Percentiles rank a stretch among this genome's conserved stretches.
Evolutionary conservation across 1,140 invertebrate genomes (phyloP).

Genomic region (Bombus sibiricus): DNA sequence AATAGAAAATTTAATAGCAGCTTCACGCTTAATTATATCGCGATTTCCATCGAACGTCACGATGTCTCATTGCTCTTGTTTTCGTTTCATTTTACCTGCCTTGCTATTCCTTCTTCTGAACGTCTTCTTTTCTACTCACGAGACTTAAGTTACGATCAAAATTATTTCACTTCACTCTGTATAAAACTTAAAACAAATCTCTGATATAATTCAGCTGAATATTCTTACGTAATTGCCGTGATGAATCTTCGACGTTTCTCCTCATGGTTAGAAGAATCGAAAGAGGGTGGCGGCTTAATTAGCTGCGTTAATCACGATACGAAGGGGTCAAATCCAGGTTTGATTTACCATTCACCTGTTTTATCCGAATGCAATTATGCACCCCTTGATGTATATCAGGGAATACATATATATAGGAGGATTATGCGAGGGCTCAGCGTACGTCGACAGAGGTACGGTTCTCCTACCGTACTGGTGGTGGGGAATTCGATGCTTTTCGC

Average conservation of each 20-base stretch:
- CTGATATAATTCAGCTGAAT: not conserved
- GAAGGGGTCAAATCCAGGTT: constrained; percentile 68
- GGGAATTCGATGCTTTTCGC: constrained; percentile 56
- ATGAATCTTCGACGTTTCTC: not conserved
- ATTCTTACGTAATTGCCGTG: not conserved
- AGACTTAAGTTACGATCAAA: no score
- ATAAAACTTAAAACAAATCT: not conserved
- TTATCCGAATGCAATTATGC: constrained; percentile 75
- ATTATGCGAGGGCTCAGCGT: constrained; percentile 63
- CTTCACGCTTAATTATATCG: no score
- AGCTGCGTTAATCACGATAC: constrained; percentile 62
- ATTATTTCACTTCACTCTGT: no score
- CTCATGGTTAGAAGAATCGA: not conserved
- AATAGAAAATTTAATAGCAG: no score
- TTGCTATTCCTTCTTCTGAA: no score
- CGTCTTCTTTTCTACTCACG: no score
- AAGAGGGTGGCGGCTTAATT: constrained; percentile 55
- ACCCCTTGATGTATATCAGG: constrained; percentile 66
- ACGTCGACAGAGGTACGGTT: constrained; percentile 33
- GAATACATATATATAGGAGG: constrained; percentile 65
- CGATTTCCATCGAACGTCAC: no score
- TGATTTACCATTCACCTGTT: constrained; percentile 73
- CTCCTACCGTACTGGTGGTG: not conserved
- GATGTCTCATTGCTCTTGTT: no score
- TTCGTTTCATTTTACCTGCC: no score